Conservation (phyloP, 2,113 vertebrate genomes). For the Ploceus nigricollis region DNA sequence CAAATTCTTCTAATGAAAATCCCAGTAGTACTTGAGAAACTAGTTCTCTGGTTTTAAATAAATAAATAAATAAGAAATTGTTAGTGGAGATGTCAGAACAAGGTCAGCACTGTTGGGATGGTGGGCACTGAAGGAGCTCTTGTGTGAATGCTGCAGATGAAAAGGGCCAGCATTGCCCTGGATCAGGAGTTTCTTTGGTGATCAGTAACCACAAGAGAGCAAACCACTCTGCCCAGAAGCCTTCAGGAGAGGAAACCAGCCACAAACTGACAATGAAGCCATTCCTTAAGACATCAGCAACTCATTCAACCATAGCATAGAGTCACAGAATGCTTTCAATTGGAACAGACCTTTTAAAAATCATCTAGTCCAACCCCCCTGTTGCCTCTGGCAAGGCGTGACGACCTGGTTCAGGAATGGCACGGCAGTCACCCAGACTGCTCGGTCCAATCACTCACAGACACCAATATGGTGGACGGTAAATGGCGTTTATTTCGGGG, state of each 20-base stretch:
- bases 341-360: background rate
- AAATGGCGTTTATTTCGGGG: no score
- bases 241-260: background rate
- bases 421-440: no score
- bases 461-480: no score
- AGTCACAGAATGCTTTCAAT: background rate
- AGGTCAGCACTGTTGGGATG: background rate
- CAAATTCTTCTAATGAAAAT: background rate
- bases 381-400: no score
- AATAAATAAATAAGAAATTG: background rate
- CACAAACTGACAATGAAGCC: background rate
- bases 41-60: fast-evolving
- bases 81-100: background rate
- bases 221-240: background rate
- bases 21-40: background rate
- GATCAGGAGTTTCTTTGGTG: background rate
- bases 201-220: background rate
- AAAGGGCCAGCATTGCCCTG: background rate
- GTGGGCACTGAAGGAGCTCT: background rate
- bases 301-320: background rate
- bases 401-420: no score
- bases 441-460: no score
- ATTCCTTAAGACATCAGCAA: background rate
- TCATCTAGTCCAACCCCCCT: background rate
- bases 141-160: background rate